Conservation (phyloP, 2,888 invertebrate genomes). For the Epirrita christyi region DNA sequence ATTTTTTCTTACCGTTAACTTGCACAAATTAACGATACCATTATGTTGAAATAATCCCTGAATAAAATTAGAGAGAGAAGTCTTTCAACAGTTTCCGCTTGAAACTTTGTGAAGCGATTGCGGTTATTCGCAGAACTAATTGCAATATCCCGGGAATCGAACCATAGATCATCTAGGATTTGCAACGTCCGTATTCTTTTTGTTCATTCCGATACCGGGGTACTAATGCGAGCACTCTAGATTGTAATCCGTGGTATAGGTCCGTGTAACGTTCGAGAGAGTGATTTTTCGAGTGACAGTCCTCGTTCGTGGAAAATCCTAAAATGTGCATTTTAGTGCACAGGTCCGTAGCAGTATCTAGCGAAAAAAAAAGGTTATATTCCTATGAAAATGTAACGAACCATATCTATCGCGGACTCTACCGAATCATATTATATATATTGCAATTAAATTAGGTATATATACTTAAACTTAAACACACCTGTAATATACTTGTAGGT, state of each 20-base stretch:
- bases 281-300: too few species aligned
- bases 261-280: background rate
- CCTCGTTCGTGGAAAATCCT: too few species aligned
- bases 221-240: conserved; percentile 3
- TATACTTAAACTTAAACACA: too few species aligned
- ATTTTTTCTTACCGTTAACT: too few species aligned
- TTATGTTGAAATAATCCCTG: background rate
- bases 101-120: background rate
- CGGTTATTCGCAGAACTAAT: conserved; percentile 20
- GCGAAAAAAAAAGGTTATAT: too few species aligned
- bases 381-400: too few species aligned
- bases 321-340: too few species aligned
- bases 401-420: too few species aligned
- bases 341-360: too few species aligned
- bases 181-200: conserved; percentile 13
- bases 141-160: conserved; percentile 21
- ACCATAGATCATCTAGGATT: conserved; percentile 18
- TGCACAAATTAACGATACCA: too few species aligned
- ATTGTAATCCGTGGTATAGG: conserved; percentile 2
- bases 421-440: too few species aligned
- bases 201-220: conserved; percentile 12
- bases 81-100: background rate
- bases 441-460: too few species aligned
- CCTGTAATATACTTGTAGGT: background rate
- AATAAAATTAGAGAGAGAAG: conserved; percentile 2